phyloP scores from a whole-genome alignment of 2,797 vertebrate genomes.

The Manis pentadactyla region DNA sequence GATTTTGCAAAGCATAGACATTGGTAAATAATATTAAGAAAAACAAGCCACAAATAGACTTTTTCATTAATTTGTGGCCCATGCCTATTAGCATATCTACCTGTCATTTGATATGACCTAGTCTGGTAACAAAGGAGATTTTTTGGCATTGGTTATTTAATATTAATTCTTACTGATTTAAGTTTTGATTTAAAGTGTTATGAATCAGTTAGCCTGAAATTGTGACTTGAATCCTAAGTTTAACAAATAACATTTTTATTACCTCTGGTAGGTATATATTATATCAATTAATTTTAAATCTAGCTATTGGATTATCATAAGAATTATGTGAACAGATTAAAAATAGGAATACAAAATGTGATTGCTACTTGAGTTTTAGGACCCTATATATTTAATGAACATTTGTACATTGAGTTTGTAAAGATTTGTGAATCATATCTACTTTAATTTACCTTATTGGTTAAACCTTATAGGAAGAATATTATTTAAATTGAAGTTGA shows the following conservation, averaged over 20 bases:
- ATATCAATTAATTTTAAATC: conserved; percentile 37
- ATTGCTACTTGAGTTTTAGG: conserved; percentile 13
- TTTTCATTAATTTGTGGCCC: conserved; percentile 25
- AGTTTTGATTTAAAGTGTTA: not conserved
- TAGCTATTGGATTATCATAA: not conserved
- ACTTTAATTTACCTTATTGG: not conserved
- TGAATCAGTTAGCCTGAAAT: not conserved
- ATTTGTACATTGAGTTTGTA: not conserved
- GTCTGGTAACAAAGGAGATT: conserved; percentile 5
- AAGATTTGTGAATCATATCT: not conserved
- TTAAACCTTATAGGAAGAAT: not conserved
- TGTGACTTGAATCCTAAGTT: conserved; percentile 15
- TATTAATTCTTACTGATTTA: not conserved
- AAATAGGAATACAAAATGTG: not conserved
- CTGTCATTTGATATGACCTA: not conserved
- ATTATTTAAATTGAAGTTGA: conserved; percentile 42
- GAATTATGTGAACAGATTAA: conserved; percentile 22
- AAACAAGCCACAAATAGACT: not conserved
- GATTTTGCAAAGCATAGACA: conserved; percentile 8
- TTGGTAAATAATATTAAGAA: not conserved
- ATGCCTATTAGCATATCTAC: not conserved
- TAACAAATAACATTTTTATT: not conserved
- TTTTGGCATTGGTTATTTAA: conserved; percentile 15
- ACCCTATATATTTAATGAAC: not conserved
- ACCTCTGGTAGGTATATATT: not conserved